These are phyloP conservation scores for Venustoraphidia nigricollis DNA, from an alignment of 2,888 invertebrate genomes.

Conservation along the genomic window DNA sequence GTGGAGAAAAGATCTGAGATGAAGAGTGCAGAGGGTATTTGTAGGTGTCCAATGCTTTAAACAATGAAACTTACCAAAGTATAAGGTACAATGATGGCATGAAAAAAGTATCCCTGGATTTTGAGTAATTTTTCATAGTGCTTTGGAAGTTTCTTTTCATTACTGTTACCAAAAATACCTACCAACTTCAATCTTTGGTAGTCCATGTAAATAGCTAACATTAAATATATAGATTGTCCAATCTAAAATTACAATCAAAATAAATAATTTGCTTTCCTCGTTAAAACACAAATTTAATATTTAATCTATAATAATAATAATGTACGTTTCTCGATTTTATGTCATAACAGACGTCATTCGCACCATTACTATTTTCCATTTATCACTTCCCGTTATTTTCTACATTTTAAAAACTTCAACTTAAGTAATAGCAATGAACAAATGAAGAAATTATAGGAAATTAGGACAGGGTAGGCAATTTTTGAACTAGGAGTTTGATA, in stretches of 20 bases:
- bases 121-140: background rate
- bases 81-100: slow-evolving; percentile 1
- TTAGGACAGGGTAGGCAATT: too few species aligned
- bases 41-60: background rate
- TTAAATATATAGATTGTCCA: background rate
- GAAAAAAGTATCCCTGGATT: background rate
- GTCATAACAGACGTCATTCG: too few species aligned
- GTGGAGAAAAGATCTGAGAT: too few species aligned
- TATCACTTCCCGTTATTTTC: too few species aligned
- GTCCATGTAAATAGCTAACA: background rate
- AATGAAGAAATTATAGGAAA: too few species aligned
- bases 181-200: background rate
- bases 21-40: background rate
- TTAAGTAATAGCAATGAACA: too few species aligned
- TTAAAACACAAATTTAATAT: background rate
- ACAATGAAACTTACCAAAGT: background rate
- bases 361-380: too few species aligned
- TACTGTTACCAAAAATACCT: background rate
- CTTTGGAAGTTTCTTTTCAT: background rate
- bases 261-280: too few species aligned
- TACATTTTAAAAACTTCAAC: too few species aligned
- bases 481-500: too few species aligned
- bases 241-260: background rate
- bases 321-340: too few species aligned
- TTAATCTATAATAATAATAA: too few species aligned